Conservation (phyloP, 2,888 invertebrate genomes). For the Trachelus stipa region DNA sequence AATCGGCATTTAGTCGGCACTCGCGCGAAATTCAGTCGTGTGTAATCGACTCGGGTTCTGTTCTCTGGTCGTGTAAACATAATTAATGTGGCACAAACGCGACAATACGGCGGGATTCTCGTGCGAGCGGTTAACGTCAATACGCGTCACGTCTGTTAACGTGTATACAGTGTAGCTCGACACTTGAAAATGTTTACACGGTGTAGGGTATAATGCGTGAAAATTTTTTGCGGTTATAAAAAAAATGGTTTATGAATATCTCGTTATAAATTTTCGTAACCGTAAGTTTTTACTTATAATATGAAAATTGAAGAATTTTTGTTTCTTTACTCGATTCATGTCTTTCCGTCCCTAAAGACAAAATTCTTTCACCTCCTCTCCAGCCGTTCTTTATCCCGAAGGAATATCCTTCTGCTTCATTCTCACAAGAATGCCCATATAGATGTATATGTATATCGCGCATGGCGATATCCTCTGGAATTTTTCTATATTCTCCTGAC, state of each 20-base stretch:
- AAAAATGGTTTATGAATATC: too few species aligned
- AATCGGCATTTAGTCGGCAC: not conserved
- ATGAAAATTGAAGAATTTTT: not conserved
- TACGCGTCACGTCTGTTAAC: not conserved
- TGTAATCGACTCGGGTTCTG: not conserved
- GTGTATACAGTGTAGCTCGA: not conserved
- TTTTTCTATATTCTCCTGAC: not conserved
- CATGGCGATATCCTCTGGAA: not conserved
- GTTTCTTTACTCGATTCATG: too few species aligned
- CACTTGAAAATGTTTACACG: not conserved
- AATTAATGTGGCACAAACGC: not conserved
- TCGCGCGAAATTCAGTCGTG: not conserved
- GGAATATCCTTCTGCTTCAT: not conserved
- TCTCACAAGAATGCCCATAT: not conserved
- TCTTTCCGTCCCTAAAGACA: not conserved
- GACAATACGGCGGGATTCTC: not conserved
- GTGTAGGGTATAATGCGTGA: not conserved
- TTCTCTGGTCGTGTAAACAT: not conserved
- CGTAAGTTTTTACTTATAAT: too few species aligned
- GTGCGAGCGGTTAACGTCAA: not conserved
- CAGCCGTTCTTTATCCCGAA: not conserved
- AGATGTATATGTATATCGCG: not conserved
- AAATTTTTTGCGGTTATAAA: too few species aligned
- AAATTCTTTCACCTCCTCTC: not conserved
- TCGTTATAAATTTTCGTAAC: too few species aligned